Percentiles rank a stretch among this genome's conserved stretches.
phyloP scores from a whole-genome alignment of 35 echinoderm and acorn worm species.

The Chiridota heheva region DNA sequence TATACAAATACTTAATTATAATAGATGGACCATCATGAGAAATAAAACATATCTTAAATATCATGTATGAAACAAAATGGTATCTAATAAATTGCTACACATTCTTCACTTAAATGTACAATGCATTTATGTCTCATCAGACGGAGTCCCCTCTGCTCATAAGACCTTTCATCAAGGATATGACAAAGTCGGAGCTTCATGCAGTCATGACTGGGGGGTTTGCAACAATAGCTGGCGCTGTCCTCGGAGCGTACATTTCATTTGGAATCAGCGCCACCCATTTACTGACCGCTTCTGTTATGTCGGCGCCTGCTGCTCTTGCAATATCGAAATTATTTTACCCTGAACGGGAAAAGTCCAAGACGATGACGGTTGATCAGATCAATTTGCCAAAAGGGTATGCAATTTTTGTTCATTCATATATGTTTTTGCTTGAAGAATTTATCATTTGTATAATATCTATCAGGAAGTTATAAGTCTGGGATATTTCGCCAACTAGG shows the following conservation, averaged over 20 bases:
- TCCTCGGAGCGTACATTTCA: constrained; percentile 37
- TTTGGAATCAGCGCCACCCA: constrained; percentile 55
- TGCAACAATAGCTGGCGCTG: constrained; percentile 43
- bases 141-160: constrained; percentile 46
- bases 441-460: not conserved
- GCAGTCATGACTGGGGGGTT: constrained; percentile 50
- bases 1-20: too few species aligned
- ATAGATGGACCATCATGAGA: too few species aligned
- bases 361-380: constrained; percentile 5
- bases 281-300: constrained; percentile 34
- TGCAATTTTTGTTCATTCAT: not conserved
- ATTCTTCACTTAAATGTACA: too few species aligned
- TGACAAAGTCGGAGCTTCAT: constrained; percentile 46
- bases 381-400: constrained; percentile 55
- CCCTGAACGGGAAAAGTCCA: constrained; percentile 43
- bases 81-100: too few species aligned
- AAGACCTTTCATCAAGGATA: constrained; percentile 28
- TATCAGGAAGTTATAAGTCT: not conserved
- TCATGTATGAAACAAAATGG: too few species aligned
- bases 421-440: not conserved
- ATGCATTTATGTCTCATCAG: too few species aligned
- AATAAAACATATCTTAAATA: too few species aligned
- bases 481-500: too few species aligned
- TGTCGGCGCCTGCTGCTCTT: constrained; percentile 48
- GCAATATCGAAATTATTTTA: constrained; percentile 49